These are phyloP conservation scores for Girardinichthys multiradiatus DNA, from an alignment of 2,113 vertebrate species.

Conservation along the genomic window DNA sequence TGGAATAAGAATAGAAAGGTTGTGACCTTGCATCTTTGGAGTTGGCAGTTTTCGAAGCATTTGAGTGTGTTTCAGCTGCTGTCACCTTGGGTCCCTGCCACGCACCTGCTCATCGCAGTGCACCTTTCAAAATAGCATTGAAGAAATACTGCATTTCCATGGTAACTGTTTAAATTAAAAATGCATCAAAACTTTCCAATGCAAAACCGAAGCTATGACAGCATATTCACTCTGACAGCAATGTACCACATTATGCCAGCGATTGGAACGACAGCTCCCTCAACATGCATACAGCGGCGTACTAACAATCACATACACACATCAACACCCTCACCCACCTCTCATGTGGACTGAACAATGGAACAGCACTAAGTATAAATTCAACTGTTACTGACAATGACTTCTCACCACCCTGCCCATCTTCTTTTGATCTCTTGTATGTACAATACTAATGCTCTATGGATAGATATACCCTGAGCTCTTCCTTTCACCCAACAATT, in stretches of 20 bases:
- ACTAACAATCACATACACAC: slow-evolving; percentile 50
- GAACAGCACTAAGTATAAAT: slow-evolving; percentile 64
- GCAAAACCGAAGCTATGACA: slow-evolving; percentile 58
- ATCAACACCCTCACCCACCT: slow-evolving; percentile 50
- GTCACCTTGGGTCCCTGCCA: slow-evolving; percentile 67
- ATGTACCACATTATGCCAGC: slow-evolving; percentile 55
- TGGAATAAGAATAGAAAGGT: slow-evolving; percentile 36
- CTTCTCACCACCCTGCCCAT: slow-evolving; percentile 53
- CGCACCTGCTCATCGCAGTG: slow-evolving; percentile 64
- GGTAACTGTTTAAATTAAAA: slow-evolving; percentile 76
- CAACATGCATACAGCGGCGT: slow-evolving; percentile 24
- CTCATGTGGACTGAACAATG: slow-evolving; percentile 63
- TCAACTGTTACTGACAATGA: slow-evolving; percentile 68
- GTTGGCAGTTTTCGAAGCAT: slow-evolving; percentile 59
- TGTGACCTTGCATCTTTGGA: slow-evolving; percentile 64
- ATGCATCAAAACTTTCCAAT: slow-evolving; percentile 70
- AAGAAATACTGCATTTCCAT: slow-evolving; percentile 61
- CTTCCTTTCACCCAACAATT: slow-evolving; percentile 64
- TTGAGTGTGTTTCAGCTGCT: slow-evolving; percentile 69
- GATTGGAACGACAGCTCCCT: slow-evolving; percentile 30
- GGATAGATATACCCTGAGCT: slow-evolving; percentile 67
- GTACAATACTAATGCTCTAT: slow-evolving; percentile 56
- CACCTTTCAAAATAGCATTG: slow-evolving; percentile 18
- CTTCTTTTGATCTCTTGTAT: slow-evolving; percentile 70
- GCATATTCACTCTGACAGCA: slow-evolving; percentile 60